Percentiles rank a stretch among this genome's conserved stretches.
phyloP scores from a whole-genome alignment of 1,140 invertebrate genomes.

The Tetranychus cinnabarinus region DNA sequence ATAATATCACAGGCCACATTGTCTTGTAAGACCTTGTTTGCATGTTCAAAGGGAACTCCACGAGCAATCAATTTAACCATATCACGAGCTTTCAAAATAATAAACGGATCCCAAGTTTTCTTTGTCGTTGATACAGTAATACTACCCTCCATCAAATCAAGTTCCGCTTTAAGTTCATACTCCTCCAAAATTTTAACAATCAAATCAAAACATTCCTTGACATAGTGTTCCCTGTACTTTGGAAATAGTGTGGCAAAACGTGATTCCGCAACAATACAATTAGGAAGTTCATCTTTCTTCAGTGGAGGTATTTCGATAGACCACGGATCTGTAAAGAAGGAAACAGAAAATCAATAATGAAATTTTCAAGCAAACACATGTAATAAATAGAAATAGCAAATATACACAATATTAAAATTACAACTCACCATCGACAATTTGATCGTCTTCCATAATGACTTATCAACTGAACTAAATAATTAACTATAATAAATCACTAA shows the following conservation, averaged over 20 bases:
- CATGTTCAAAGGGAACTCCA: conserved; percentile 89
- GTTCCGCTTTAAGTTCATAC: conserved; percentile 48
- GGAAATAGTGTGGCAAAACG: conserved; percentile 58
- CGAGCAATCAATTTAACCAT: conserved; percentile 81
- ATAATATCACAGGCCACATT: conserved; percentile 85
- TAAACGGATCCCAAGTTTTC: conserved; percentile 96
- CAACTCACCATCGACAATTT: too few species aligned
- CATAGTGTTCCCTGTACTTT: conserved; percentile 86
- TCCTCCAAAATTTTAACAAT: conserved; percentile 50
- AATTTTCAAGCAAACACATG: too few species aligned
- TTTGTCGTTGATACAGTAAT: conserved; percentile 85
- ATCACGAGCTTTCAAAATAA: conserved; percentile 88
- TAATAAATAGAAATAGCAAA: too few species aligned
- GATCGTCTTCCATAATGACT: too few species aligned
- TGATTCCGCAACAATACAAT: conserved; percentile 48
- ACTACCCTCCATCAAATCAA: conserved; percentile 83
- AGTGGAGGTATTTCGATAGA: background rate
- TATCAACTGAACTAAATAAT: too few species aligned
- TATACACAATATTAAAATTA: too few species aligned
- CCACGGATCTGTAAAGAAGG: background rate
- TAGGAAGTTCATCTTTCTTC: conserved; percentile 65
- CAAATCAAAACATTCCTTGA: conserved; percentile 84
- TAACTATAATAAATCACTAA: too few species aligned
- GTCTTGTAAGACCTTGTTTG: conserved; percentile 40
- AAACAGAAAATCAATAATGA: background rate